Base-by-base conservation (phyloP, 2,888 invertebrate genomes). In the Blastobasis adustella region DNA sequence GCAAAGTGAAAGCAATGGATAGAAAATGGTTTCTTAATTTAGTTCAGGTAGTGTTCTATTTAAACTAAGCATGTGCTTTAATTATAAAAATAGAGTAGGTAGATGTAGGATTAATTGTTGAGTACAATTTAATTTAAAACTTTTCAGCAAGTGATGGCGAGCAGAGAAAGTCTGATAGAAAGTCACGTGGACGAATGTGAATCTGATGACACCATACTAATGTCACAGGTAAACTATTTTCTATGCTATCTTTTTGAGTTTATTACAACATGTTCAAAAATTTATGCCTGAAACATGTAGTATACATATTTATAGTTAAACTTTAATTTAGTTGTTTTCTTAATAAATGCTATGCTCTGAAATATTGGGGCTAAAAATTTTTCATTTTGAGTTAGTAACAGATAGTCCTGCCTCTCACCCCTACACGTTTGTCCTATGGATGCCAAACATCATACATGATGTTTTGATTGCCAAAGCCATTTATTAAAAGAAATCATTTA, bases 101-200 rank as follows among this genome's bases (percentile, higher is more conserved):
- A 40, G 6, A 8, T 40, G 6, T 40, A 40, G 41, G 41, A 40
- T 6, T 8, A 6, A 6, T 9, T 40, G 41, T 40, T 36, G 4
- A 36, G 36, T 6, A 10, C n/a, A 45, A 7, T 45, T 5, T 36
- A 5, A 37, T 9, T 37, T 1, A 37, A 7, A 37, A 37, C 36
- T 51, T 90, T 90, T 44, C 80, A 92, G 90, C 91, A 94, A 91
- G 92, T 95, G 39, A 90, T 95, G 79, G 95, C 95, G 0, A 95
- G 94, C 76, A 90, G 94, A 67, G 95, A 95, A 75, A 94, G 94
- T 71, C 84, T 95, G 46, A 93, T 93, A 45, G 94, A 95, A 68
- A 91, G 90, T 55, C 89, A 90, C 70, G 80, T 90, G 49, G 94
- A 94, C 54, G 93, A 94, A 69, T 91, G 91, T 64, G 94, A 94